Percentiles rank a stretch among this genome's conserved stretches.
Evolutionary conservation across 1,140 invertebrate genomes (phyloP).

Genomic region (Drosophila albomicans): DNA sequence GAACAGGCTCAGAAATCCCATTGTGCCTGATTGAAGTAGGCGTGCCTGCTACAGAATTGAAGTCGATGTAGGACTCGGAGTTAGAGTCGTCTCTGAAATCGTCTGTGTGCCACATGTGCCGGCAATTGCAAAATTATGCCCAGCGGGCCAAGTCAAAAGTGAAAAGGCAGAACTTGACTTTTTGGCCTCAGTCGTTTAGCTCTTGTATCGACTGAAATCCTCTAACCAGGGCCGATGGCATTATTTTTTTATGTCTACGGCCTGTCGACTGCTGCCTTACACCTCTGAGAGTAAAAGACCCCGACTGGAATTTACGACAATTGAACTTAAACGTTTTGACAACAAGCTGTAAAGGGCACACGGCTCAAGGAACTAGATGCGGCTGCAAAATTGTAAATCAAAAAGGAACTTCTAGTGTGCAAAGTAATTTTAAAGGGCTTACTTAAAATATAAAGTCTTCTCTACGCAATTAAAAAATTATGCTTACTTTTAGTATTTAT

Average conservation of each 20-base stretch:
- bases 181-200: conserved; percentile 57
- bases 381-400: neutral
- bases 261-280: conserved; percentile 38
- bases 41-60: conserved; percentile 43
- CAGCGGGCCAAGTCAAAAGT: conserved; percentile 58
- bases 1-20: conserved; percentile 25
- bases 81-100: neutral
- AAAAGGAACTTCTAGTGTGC: neutral
- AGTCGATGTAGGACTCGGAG: conserved; percentile 18
- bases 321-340: conserved; percentile 69
- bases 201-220: conserved; percentile 30
- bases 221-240: conserved; percentile 22
- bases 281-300: conserved; percentile 30
- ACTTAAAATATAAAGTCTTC: neutral
- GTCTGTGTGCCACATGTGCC: conserved; percentile 64
- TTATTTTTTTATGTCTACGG: conserved; percentile 65
- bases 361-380: neutral
- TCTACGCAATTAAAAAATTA: too few species aligned
- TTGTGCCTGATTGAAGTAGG: conserved; percentile 68
- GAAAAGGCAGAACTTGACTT: conserved; percentile 65
- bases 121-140: conserved; percentile 77
- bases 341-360: conserved; percentile 3
- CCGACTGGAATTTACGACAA: conserved; percentile 65
- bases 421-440: neutral
- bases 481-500: too few species aligned